Percentiles rank a stretch among this genome's conserved stretches.
phyloP scores from a whole-genome alignment of 1,140 invertebrate genomes.

The Armadillidium nasatum region DNA sequence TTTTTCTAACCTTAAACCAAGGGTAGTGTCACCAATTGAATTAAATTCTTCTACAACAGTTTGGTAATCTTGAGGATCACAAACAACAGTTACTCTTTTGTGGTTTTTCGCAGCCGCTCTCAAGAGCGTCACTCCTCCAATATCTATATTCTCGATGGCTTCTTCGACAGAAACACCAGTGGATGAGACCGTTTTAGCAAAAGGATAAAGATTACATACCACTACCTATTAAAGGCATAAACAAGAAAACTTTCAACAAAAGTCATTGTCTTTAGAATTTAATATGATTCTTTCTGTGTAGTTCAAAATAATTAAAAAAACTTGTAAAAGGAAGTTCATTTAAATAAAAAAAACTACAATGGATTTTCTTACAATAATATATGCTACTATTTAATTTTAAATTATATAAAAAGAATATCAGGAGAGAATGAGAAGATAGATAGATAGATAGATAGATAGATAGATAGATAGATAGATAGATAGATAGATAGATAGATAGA shows the following conservation, averaged over 20 bases:
- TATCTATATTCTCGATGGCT: conserved; percentile 97
- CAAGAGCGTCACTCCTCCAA: conserved; percentile 85
- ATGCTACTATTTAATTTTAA: no score
- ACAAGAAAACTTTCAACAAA: not conserved
- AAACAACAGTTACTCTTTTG: conserved; percentile 86
- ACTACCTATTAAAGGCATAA: conserved; percentile 53
- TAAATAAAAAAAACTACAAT: no score
- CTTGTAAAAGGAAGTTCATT: no score
- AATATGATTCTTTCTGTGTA: not conserved
- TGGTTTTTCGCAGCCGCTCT: conserved; percentile 97
- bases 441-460: no score
- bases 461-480: no score
- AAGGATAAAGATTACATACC: conserved; percentile 96
- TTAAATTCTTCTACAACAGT: conserved; percentile 68
- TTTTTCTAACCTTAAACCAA: conserved; percentile 64
- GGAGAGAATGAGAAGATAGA: no score
- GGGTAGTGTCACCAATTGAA: conserved; percentile 60
- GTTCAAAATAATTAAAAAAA: no score
- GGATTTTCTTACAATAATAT: no score
- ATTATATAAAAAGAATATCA: no score
- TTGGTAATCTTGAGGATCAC: conserved; percentile 86
- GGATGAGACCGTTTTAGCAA: conserved; percentile 81
- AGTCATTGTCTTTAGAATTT: not conserved
- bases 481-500: no score
- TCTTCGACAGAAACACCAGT: conserved; percentile 74